These are phyloP conservation scores for Phylloscopus trochilus DNA, from an alignment of 2,113 vertebrate genomes.

Conservation along the genomic window DNA sequence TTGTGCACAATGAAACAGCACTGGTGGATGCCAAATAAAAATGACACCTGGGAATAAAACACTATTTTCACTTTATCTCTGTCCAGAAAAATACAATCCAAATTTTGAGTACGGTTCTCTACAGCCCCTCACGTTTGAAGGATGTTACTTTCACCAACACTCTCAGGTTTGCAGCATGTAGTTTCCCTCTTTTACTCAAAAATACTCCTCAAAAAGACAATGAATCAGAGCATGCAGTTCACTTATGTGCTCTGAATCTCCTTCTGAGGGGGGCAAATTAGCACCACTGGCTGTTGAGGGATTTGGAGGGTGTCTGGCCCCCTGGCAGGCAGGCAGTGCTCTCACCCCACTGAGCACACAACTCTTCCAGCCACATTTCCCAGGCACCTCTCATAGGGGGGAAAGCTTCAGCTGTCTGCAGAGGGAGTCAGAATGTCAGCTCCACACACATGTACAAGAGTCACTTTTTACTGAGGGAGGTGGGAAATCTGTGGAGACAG, in stretches of 20 bases:
- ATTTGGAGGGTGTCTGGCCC: no score
- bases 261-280: background rate
- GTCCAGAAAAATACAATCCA: background rate
- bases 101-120: background rate
- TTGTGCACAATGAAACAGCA: background rate
- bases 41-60: background rate
- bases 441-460: rapidly evolving
- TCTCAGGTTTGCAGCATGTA: background rate
- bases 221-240: background rate
- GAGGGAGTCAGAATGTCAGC: background rate
- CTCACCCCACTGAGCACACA: background rate
- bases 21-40: background rate
- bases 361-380: rapidly evolving
- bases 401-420: background rate
- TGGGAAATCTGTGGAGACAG: background rate
- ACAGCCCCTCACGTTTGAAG: background rate
- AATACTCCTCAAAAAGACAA: background rate
- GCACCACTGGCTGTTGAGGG: background rate
- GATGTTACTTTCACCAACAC: background rate
- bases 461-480: background rate
- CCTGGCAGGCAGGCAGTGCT: background rate
- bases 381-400: rapidly evolving
- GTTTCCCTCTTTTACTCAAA: background rate
- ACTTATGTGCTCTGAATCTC: background rate
- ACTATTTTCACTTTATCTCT: background rate